These are phyloP conservation scores for Pissodes strobi DNA, from an alignment of 1,140 invertebrate genomes.

Conservation along the genomic window DNA sequence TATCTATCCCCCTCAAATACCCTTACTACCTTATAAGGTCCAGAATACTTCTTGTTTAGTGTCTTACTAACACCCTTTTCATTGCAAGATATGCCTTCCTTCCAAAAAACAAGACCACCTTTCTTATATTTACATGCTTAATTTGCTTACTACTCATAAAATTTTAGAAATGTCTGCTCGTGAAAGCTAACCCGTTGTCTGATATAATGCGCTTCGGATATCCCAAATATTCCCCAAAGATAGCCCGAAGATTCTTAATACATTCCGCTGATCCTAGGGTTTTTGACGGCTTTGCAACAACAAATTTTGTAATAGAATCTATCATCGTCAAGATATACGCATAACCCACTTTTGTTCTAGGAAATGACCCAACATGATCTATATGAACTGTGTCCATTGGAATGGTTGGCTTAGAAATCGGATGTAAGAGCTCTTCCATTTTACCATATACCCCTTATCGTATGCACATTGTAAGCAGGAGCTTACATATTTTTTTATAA, in stretches of 20 bases:
- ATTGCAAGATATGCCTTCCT: neutral
- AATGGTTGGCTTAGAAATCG: neutral
- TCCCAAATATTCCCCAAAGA: neutral
- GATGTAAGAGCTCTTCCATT: conserved; percentile 1
- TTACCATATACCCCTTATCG: conserved; percentile 11
- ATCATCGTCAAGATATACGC: conserved; percentile 50
- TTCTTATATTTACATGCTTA: neutral
- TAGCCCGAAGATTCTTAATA: neutral
- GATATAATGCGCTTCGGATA: neutral
- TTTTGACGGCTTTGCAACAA: conserved; percentile 15
- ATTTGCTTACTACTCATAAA: neutral
- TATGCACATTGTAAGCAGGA: conserved; percentile 9
- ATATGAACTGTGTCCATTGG: conserved; percentile 41
- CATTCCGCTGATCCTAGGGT: neutral
- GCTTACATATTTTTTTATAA: neutral
- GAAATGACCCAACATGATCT: conserved; percentile 43
- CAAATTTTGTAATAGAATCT: conserved; percentile 52
- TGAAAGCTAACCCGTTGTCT: neutral
- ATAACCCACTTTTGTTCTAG: conserved; percentile 24
- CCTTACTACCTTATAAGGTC: neutral
- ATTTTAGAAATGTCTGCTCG: neutral
- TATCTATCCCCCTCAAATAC: neutral
- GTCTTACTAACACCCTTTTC: neutral
- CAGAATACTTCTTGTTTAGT: neutral
- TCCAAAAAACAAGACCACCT: neutral